Percentiles rank a stretch among this genome's conserved stretches.
Conservation (phyloP, 2,797 vertebrate genomes). For the Brachymystax lenok region DNA sequence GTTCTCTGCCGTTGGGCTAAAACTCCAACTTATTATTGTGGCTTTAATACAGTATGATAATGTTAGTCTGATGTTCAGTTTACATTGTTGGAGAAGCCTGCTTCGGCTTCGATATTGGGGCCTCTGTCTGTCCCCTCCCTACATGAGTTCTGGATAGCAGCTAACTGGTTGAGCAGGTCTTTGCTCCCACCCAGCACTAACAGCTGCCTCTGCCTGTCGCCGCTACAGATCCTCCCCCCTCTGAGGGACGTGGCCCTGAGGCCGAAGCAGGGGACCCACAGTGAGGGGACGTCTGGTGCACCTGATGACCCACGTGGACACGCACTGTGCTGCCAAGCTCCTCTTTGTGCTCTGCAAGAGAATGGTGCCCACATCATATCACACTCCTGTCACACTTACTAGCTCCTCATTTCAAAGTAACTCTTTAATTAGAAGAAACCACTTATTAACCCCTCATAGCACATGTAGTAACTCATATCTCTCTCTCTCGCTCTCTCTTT, state of each 20-base stretch:
- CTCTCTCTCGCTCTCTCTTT: background rate
- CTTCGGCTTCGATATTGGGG: background rate
- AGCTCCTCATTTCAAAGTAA: background rate
- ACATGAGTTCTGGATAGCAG: background rate
- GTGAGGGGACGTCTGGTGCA: constrained; percentile 78
- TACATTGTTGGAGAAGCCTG: background rate
- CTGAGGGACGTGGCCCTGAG: constrained; percentile 74
- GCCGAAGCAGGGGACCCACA: constrained; percentile 77
- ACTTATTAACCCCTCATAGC: background rate
- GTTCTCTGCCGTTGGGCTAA: background rate
- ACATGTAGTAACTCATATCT: background rate
- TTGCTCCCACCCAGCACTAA: background rate
- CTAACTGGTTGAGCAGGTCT: background rate
- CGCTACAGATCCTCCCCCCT: constrained; percentile 75
- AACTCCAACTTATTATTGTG: background rate
- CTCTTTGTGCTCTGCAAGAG: constrained; percentile 85
- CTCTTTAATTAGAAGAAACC: background rate
- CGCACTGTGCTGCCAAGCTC: constrained; percentile 82
- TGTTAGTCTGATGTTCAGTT: background rate
- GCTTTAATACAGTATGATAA: background rate
- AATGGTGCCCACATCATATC: constrained; percentile 49
- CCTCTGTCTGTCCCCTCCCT: too few species aligned
- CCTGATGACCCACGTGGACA: constrained; percentile 84
- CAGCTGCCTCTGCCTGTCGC: background rate
- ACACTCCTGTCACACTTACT: background rate